Evolutionary conservation across 1,140 invertebrate species (phyloP), one percentile per base, ranked within the genome.

Genomic region (Ceratina calcarata): DNA sequence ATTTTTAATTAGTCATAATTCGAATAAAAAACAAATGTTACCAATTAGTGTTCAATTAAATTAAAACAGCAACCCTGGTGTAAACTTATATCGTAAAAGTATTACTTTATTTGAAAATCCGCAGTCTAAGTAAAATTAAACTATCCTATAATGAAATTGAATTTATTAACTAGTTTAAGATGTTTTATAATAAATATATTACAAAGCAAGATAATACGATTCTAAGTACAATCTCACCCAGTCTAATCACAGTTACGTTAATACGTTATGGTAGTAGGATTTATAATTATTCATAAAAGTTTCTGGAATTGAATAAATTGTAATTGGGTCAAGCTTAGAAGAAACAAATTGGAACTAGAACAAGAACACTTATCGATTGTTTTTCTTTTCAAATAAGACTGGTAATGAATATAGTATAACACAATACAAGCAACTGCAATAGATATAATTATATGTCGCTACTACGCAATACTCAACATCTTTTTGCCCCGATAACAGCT

Each of bases 301-400:
- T 51, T 7, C 37, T 10, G 37, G 37, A 10, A 45, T 6, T 10
- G 0, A 32, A 37, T 64, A 67, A 71, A 78, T 78, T 10, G 16
- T 90, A 91, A 90, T 76, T 91, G 87, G 90, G 90, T 91, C 89
- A 88, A 80, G 88, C 87, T 89, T 91, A 89, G 80, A 88, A 87
- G 87, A 88, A 85, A 78, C 81, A 81, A 85, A 88, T 86, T 68
- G 67, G 74, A 83, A 89, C 69, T 89, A 89, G 80, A 88, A 78
- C 84, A 89, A 81, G 67, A 88, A 88, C 79, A 87, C 72, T 82
- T 80, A 87, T 88, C 88, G 87, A 88, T 83, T 86, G 80, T 86
- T 82, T 82, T 84, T 81, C 67, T 71, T 53, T 66, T 15, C 24
- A 22, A 58, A 37, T 64, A 69, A 53, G 57, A 16, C 10, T 70